Evolutionary conservation across 2,888 invertebrate species (phyloP).

Genomic region (Scotopteryx bipunctaria): DNA sequence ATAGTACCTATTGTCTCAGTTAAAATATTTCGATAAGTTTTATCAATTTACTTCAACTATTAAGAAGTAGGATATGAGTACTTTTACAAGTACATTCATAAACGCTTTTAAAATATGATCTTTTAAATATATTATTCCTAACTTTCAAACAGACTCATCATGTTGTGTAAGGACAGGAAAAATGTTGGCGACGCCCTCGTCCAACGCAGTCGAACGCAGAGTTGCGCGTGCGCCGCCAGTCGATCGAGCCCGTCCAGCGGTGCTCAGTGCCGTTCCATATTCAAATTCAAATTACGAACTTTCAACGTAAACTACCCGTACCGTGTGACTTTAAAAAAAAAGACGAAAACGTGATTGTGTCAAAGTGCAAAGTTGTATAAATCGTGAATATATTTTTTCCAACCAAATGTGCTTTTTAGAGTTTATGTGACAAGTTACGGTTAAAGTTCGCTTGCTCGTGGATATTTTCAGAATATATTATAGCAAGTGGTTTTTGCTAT

Average conservation of each 20-base stretch:
- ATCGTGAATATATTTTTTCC: constrained; percentile 39
- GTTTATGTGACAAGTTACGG: constrained; percentile 67
- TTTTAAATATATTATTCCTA: not conserved
- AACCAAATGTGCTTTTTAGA: constrained; percentile 46
- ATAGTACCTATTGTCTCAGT: too few species aligned
- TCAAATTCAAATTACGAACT: constrained; percentile 60
- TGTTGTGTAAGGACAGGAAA: constrained; percentile 31
- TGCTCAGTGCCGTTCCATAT: constrained; percentile 56
- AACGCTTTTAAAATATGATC: too few species aligned
- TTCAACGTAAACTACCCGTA: constrained; percentile 45
- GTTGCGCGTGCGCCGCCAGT: constrained; percentile 76
- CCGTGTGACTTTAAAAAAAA: constrained; percentile 46
- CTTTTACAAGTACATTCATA: too few species aligned
- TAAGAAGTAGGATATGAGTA: too few species aligned
- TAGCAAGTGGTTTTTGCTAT: constrained; percentile 33
- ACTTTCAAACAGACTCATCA: not conserved
- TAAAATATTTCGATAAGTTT: too few species aligned
- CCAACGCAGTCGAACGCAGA: constrained; percentile 56
- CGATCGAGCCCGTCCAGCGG: constrained; percentile 69
- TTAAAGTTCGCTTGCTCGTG: constrained; percentile 62
- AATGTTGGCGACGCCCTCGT: constrained; percentile 59
- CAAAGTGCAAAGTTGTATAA: constrained; percentile 46
- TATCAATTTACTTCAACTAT: too few species aligned
- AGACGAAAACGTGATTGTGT: constrained; percentile 47
- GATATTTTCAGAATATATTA: constrained; percentile 46